These are phyloP conservation scores for Platysteira castanea DNA, from an alignment of 2,113 vertebrate species.

Conservation along the genomic window DNA sequence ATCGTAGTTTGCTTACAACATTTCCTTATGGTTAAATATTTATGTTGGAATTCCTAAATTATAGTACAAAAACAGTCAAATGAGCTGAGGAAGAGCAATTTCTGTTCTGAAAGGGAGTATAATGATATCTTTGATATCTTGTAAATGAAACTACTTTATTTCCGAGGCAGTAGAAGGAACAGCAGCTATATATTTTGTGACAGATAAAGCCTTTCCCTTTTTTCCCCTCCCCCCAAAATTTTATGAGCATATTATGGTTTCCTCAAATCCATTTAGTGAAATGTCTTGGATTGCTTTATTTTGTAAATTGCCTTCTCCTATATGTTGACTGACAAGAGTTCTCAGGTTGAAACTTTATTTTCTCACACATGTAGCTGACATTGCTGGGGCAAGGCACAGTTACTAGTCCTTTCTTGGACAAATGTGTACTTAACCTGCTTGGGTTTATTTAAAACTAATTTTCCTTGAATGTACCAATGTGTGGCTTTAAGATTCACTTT, in stretches of 20 bases:
- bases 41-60: background rate
- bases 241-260: background rate
- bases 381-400: background rate
- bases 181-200: background rate
- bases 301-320: background rate
- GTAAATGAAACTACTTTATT: background rate
- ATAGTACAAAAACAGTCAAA: background rate
- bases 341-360: background rate
- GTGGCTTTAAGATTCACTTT: background rate
- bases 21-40: conserved; percentile 35
- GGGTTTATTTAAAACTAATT: background rate
- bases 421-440: background rate
- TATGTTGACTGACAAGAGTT: background rate
- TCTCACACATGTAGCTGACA: background rate
- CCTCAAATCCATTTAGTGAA: background rate
- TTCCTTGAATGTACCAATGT: background rate
- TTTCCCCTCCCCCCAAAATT: accelerated
- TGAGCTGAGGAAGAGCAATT: background rate
- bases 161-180: background rate
- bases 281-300: background rate
- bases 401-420: background rate
- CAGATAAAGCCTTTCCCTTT: background rate
- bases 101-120: background rate
- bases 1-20: background rate
- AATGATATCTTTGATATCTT: background rate